Evolutionary conservation across 2,888 invertebrate species (phyloP).

Genomic region (Subacronicta megacephala): DNA sequence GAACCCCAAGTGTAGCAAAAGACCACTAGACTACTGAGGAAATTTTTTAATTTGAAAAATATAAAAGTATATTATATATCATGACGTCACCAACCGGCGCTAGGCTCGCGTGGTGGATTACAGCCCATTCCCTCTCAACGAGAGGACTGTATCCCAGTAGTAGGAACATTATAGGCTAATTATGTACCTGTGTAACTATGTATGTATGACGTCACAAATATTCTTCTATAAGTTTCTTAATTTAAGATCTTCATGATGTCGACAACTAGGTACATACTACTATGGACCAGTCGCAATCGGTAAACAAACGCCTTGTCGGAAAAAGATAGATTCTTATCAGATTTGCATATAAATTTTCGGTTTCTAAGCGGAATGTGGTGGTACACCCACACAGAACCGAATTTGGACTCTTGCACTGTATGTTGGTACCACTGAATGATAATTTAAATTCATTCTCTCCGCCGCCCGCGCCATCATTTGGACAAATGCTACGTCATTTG

Average conservation of each 20-base stretch:
- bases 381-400: slow-evolving; percentile 73
- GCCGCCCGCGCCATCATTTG: slow-evolving; percentile 90
- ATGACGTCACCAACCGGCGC: no score
- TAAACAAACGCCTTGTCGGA: slow-evolving; percentile 36
- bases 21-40: no score
- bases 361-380: slow-evolving; percentile 50
- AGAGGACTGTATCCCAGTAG: no score
- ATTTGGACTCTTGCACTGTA: slow-evolving; percentile 83
- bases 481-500: slow-evolving; percentile 90
- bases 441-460: slow-evolving; percentile 91
- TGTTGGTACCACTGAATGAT: slow-evolving; percentile 89
- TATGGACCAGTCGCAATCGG: slow-evolving; percentile 12
- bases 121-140: no score
- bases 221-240: no score
- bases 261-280: slow-evolving; percentile 4
- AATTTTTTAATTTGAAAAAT: no score
- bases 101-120: no score
- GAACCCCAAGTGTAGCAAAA: no score
- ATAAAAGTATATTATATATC: no score
- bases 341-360: slow-evolving; percentile 50
- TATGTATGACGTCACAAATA: no score
- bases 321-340: slow-evolving; percentile 55
- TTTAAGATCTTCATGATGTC: neutral
- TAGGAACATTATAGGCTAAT: no score
- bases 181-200: no score